phyloP scores from a whole-genome alignment of 1,140 invertebrate species.

The Aethina tumida region DNA sequence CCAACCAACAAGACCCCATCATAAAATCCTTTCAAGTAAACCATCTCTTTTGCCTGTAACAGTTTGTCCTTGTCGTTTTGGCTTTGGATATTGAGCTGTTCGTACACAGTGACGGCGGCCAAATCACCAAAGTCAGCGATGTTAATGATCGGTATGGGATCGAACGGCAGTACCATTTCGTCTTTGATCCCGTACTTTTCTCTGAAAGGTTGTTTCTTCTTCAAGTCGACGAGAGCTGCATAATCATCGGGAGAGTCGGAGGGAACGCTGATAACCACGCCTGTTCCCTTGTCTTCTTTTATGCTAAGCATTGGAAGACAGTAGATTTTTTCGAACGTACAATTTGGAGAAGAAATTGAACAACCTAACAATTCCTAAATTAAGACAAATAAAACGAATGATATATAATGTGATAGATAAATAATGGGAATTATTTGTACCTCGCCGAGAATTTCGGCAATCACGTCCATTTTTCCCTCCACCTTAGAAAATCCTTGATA shows the following conservation, averaged over 20 bases:
- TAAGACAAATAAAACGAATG: constrained; percentile 3
- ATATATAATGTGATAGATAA: constrained; percentile 1
- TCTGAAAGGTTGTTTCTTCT: constrained; percentile 87
- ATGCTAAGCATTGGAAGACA: constrained; percentile 96
- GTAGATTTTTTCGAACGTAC: constrained; percentile 75
- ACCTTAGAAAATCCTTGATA: constrained; percentile 85
- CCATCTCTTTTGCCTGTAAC: constrained; percentile 87
- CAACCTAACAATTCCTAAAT: constrained; percentile 65
- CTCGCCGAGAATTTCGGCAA: constrained; percentile 63
- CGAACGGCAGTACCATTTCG: constrained; percentile 74
- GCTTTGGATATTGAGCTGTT: constrained; percentile 89
- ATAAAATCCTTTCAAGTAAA: constrained; percentile 97
- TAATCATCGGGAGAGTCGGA: constrained; percentile 99
- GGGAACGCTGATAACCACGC: constrained; percentile 95
- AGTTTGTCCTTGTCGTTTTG: constrained; percentile 96
- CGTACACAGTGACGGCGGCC: constrained; percentile 74
- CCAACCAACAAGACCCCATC: constrained; percentile 85
- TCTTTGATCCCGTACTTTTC: constrained; percentile 90
- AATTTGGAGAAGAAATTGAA: constrained; percentile 73
- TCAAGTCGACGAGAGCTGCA: constrained; percentile 87
- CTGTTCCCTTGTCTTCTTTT: constrained; percentile 96
- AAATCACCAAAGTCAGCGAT: constrained; percentile 84
- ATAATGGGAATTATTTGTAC: constrained; percentile 29
- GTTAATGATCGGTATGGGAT: constrained; percentile 82
- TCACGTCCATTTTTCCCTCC: constrained; percentile 67